Percentiles rank a stretch among this genome's conserved stretches.
phyloP scores from a whole-genome alignment of 2,888 invertebrate genomes.

The Dascillus cervinus region DNA sequence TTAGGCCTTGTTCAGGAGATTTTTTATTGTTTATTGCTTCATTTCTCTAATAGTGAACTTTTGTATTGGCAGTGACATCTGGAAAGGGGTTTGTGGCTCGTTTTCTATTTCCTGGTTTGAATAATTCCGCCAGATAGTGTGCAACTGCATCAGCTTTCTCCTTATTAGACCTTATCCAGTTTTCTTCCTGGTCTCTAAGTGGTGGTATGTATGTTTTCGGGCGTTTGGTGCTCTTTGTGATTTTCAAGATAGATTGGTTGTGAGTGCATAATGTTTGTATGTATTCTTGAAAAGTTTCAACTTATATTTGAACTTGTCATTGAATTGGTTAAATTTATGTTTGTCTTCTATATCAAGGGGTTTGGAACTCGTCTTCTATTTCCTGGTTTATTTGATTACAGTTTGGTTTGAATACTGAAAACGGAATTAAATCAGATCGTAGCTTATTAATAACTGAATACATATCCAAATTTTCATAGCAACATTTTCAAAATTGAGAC shows the following conservation, averaged over 20 bases:
- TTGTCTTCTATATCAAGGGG: conserved; percentile 2
- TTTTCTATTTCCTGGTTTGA: conserved; percentile 6
- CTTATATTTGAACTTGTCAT: conserved; percentile 3
- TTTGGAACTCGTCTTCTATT: conserved; percentile 4
- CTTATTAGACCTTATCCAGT: conserved; percentile 3
- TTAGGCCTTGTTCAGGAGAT: conserved; percentile 3
- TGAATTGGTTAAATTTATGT: conserved; percentile 1
- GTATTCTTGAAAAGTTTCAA: conserved; percentile 3
- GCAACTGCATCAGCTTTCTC: conserved; percentile 3
- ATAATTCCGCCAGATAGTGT: too few relatives aligned
- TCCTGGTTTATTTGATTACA: conserved; percentile 1
- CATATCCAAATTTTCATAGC: too few relatives aligned
- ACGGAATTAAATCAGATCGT: too few relatives aligned
- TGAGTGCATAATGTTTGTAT: conserved; percentile 2
- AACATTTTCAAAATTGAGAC: too few relatives aligned
- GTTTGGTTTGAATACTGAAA: conserved; percentile 5
- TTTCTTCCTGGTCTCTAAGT: background rate
- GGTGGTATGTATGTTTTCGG: conserved; percentile 1
- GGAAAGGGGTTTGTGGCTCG: background rate
- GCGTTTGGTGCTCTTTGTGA: conserved; percentile 2
- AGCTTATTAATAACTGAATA: too few relatives aligned
- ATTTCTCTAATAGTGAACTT: conserved; percentile 2
- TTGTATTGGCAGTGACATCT: conserved; percentile 4
- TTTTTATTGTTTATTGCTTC: background rate
- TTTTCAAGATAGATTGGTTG: conserved; percentile 1